Conservation (phyloP, 2,113 vertebrate genomes). For the Scomber japonicus region DNA sequence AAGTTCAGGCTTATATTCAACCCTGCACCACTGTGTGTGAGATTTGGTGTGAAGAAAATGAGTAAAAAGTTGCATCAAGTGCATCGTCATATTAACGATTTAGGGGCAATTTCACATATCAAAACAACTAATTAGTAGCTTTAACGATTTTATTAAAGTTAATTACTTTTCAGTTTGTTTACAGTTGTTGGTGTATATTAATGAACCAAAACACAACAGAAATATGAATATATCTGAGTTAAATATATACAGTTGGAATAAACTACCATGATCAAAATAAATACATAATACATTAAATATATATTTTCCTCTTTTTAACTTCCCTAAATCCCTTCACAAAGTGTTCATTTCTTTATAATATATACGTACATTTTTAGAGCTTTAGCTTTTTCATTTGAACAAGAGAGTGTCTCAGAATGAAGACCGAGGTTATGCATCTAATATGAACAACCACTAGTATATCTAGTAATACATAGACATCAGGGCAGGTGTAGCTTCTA, state of each 20-base stretch:
- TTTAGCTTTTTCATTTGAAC: constrained; percentile 31
- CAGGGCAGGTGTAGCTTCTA: constrained; percentile 15
- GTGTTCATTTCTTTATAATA: background rate
- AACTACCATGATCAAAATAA: constrained; percentile 49
- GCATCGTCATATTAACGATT: too few relatives aligned
- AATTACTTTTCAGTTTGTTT: constrained; percentile 38
- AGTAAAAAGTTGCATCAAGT: background rate
- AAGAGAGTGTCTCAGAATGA: constrained; percentile 2
- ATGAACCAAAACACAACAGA: constrained; percentile 65
- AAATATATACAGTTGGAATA: constrained; percentile 53
- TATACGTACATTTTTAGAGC: constrained; percentile 23
- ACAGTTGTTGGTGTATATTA: constrained; percentile 41
- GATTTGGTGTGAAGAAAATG: too few relatives aligned
- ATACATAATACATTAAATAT: constrained; percentile 41
- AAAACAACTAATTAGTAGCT: constrained; percentile 34
- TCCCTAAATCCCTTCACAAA: constrained; percentile 18
- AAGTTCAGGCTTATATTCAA: background rate
- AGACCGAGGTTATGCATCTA: constrained; percentile 26
- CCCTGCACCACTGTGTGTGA: background rate
- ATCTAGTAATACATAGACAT: constrained; percentile 39
- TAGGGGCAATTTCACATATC: background rate
- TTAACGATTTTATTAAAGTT: constrained; percentile 64
- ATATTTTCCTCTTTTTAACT: constrained; percentile 24
- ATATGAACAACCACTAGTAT: constrained; percentile 39
- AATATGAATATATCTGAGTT: constrained; percentile 41